A percentile compares a stretch with the other conserved stretches of the same genome.
Evolutionary conservation across 2,113 vertebrate species (phyloP).

Genomic region (Xenopus laevis): DNA sequence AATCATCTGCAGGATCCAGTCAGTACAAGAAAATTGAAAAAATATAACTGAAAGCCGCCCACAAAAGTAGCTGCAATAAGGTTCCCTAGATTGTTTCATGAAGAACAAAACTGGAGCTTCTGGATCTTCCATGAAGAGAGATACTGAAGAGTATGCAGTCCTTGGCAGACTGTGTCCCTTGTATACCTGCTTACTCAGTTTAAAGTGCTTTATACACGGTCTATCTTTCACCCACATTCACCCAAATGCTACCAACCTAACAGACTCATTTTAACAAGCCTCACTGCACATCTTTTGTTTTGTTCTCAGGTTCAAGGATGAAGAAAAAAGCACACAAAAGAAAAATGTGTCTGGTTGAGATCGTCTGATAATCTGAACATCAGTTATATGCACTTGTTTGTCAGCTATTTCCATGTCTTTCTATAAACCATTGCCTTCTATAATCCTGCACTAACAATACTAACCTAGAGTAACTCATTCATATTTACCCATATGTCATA

Average conservation of each 20-base stretch:
- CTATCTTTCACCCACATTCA: background rate
- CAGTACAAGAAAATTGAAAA: background rate
- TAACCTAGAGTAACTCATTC: slow-evolving; percentile 27
- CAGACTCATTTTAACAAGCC: slow-evolving; percentile 12
- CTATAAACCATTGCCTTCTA: slow-evolving; percentile 18
- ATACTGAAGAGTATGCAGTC: background rate
- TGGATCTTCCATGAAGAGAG: background rate
- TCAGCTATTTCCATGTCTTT: background rate
- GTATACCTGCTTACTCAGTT: too few species aligned
- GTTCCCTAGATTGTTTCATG: background rate
- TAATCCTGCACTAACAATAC: slow-evolving; percentile 32
- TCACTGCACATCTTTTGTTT: slow-evolving; percentile 41
- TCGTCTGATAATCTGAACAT: slow-evolving; percentile 30
- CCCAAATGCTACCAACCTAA: background rate
- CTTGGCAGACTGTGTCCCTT: too few species aligned
- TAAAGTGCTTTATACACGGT: background rate
- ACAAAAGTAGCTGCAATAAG: background rate
- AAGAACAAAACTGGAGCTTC: background rate
- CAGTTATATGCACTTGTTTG: slow-evolving; percentile 7
- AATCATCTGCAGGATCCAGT: background rate
- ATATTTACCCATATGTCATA: slow-evolving; percentile 17
- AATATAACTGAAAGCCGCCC: background rate
- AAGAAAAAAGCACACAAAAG: slow-evolving; percentile 36
- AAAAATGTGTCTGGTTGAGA: slow-evolving; percentile 34
- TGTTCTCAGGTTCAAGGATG: slow-evolving; percentile 42